Percentiles rank a stretch among this genome's conserved stretches.
Conservation (phyloP, 2,113 vertebrate genomes). For the Malaclemys terrapin region DNA sequence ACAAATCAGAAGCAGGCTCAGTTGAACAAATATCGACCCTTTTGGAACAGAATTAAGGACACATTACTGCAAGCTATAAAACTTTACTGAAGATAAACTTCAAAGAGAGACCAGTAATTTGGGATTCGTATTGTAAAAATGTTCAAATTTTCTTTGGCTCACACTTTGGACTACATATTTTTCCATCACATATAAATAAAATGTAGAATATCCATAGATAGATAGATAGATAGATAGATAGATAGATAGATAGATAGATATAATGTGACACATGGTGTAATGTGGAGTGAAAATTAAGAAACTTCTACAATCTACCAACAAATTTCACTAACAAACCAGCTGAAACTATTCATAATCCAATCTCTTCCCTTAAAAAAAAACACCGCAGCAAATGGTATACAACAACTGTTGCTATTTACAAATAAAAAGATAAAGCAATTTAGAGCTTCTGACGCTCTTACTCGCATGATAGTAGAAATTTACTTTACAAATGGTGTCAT, state of each 20-base stretch:
- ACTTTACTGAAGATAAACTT: background rate
- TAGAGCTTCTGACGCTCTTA: background rate
- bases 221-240: background rate
- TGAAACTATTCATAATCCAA: background rate
- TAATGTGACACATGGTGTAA: background rate
- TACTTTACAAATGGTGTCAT: background rate
- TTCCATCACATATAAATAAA: background rate
- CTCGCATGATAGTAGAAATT: background rate
- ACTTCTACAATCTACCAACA: background rate
- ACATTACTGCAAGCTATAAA: background rate
- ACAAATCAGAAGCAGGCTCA: fast-evolving
- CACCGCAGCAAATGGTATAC: background rate
- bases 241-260: too few species aligned
- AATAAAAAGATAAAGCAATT: background rate
- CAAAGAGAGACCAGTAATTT: fast-evolving
- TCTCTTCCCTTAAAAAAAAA: background rate
- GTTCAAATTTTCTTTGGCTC: fast-evolving
- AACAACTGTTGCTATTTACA: background rate
- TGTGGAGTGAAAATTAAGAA: background rate
- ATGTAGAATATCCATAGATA: background rate
- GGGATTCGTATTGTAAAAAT: fast-evolving
- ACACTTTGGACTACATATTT: background rate
- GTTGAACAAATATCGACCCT: fast-evolving
- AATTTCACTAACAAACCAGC: background rate
- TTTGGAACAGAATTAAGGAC: fast-evolving